These are phyloP conservation scores for Stegodyphus mimosarum DNA, from an alignment of 1,140 invertebrate species.

Conservation along the genomic window DNA sequence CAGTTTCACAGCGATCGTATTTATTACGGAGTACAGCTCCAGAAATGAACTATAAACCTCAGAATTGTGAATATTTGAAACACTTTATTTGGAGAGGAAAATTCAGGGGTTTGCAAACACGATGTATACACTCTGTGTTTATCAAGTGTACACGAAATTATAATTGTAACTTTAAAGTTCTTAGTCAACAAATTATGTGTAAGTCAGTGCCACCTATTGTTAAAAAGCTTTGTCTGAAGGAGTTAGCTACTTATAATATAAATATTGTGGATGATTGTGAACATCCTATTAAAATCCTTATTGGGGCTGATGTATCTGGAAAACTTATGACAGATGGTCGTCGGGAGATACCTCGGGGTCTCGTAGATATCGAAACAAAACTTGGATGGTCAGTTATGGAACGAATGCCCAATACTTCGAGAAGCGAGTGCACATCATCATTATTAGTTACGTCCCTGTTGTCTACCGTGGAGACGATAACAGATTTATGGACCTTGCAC, in stretches of 20 bases:
- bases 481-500: slow-evolving; percentile 22
- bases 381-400: slow-evolving; percentile 31
- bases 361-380: slow-evolving; percentile 27
- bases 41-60: neutral
- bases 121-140: slow-evolving; percentile 10
- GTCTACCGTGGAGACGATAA: neutral
- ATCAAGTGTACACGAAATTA: slow-evolving; percentile 13
- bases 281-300: slow-evolving; percentile 15
- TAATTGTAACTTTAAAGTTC: slow-evolving; percentile 12
- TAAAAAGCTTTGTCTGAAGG: neutral
- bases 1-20: slow-evolving; percentile 20
- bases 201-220: slow-evolving; percentile 3
- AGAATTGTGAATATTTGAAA: slow-evolving; percentile 2
- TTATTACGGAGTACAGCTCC: neutral
- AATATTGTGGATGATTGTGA: neutral
- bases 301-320: slow-evolving; percentile 25
- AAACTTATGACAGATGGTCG: slow-evolving; percentile 15
- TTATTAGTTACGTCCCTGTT: slow-evolving; percentile 61
- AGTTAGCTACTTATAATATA: neutral
- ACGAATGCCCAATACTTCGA: no score
- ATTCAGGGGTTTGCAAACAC: neutral
- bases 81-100: slow-evolving; percentile 6
- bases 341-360: neutral
- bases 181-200: neutral
- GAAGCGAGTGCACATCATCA: neutral